phyloP scores from a whole-genome alignment of 2,888 invertebrate species.

The Scaptomyza parva region DNA sequence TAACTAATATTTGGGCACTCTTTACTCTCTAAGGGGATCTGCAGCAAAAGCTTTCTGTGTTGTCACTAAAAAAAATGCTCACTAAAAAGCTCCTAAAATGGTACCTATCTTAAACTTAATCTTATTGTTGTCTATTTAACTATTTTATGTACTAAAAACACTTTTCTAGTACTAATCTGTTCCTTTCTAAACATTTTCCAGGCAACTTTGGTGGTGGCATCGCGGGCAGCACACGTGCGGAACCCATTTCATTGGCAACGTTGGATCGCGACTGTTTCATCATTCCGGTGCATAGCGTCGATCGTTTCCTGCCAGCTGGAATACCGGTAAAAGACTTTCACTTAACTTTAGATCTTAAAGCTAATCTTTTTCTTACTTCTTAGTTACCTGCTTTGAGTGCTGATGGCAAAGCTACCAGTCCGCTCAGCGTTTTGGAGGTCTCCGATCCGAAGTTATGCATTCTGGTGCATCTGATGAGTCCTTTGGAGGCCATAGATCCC shows the following conservation, averaged over 20 bases:
- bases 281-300: conserved; percentile 94
- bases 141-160: not conserved
- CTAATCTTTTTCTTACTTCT: conserved; percentile 2
- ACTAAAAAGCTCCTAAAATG: conserved; percentile 8
- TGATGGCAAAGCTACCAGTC: conserved; percentile 86
- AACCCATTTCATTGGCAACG: conserved; percentile 92
- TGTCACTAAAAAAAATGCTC: conserved; percentile 36
- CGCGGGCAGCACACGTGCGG: conserved; percentile 84
- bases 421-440: conserved; percentile 91
- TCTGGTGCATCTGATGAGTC: conserved; percentile 95
- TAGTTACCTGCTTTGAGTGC: conserved; percentile 88
- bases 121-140: conserved; percentile 4
- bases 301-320: conserved; percentile 95
- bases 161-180: conserved; percentile 1
- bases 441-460: conserved; percentile 96
- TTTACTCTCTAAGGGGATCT: conserved; percentile 1
- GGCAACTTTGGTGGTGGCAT: conserved; percentile 76
- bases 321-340: conserved; percentile 88
- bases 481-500: conserved; percentile 93
- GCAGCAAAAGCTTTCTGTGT: conserved; percentile 32
- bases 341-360: fast-evolving
- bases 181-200: conserved; percentile 65
- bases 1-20: not conserved
- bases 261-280: conserved; percentile 96
- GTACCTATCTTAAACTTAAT: conserved; percentile 7